Conservation (phyloP, 2,113 vertebrate genomes). For the Tympanuchus pallidicinctus region DNA sequence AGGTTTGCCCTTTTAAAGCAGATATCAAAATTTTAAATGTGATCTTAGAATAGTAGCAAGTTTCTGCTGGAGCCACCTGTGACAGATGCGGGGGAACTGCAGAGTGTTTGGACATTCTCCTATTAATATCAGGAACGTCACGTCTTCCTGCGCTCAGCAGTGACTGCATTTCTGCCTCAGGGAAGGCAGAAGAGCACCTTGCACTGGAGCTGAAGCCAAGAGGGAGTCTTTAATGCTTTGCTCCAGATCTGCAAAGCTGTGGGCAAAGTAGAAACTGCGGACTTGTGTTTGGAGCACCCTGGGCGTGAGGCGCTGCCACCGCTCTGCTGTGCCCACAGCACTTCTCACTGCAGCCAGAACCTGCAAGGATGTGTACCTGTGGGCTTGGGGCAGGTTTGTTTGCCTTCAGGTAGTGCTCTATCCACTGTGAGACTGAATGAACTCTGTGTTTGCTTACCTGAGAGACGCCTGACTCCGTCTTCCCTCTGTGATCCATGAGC, state of each 20-base stretch:
- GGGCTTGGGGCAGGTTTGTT: not conserved
- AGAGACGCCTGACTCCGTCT: not conserved
- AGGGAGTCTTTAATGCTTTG: not conserved
- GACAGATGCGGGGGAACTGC: not conserved
- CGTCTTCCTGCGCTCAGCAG: not conserved
- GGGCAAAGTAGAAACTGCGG: not conserved
- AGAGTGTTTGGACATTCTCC: not conserved
- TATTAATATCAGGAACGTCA: rapidly evolving
- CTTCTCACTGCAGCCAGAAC: not conserved
- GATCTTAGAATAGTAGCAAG: not conserved
- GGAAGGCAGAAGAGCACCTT: rapidly evolving
- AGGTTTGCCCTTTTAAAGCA: conserved; percentile 33
- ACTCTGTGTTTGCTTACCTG: conserved; percentile 8
- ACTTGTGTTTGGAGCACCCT: not conserved
- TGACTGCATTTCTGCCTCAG: rapidly evolving
- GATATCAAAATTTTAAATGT: not conserved
- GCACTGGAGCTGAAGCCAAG: not conserved
- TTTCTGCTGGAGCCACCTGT: not conserved
- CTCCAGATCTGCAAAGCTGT: not conserved
- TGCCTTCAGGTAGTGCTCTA: not conserved
- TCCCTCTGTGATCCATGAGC: not conserved
- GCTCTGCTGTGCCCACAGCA: not conserved
- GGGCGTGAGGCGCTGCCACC: not conserved
- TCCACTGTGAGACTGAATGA: not conserved
- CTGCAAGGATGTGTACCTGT: not conserved